Conservation (phyloP, 2,888 invertebrate species). For the Dugesia japonica region DNA sequence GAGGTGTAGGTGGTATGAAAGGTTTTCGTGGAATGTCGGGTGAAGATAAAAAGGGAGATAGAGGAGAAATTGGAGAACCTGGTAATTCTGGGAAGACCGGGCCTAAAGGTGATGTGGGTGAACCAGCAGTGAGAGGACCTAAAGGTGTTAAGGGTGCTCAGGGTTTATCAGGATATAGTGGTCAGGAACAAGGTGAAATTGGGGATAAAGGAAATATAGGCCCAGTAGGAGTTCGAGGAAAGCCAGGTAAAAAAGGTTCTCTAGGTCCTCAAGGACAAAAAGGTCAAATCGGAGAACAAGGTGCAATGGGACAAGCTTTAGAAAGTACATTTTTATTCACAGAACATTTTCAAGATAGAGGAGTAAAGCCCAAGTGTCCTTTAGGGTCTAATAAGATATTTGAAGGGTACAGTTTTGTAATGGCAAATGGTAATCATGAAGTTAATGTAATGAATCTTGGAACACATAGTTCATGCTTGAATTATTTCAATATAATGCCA, state of each 20-base stretch:
- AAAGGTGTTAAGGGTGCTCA: slow-evolving; percentile 25
- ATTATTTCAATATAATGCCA: slow-evolving; percentile 37
- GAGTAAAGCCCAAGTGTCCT: slow-evolving; percentile 5
- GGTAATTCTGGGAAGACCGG: background rate
- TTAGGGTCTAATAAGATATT: slow-evolving; percentile 20
- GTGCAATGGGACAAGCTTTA: slow-evolving; percentile 2
- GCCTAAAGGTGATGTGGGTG: background rate
- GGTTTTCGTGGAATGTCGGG: slow-evolving; percentile 23
- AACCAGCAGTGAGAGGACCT: slow-evolving; percentile 13
- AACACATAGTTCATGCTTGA: slow-evolving; percentile 31
- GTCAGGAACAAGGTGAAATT: background rate
- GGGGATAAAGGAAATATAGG: slow-evolving; percentile 25
- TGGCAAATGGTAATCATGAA: slow-evolving; percentile 31
- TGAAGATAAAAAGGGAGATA: slow-evolving; percentile 26
- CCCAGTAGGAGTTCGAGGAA: background rate
- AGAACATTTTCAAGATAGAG: background rate
- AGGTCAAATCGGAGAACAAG: background rate
- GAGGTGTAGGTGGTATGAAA: background rate
- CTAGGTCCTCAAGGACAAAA: background rate
- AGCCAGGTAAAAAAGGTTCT: background rate
- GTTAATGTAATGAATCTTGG: slow-evolving; percentile 29
- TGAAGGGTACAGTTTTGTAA: slow-evolving; percentile 32
- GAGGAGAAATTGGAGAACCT: slow-evolving; percentile 25
- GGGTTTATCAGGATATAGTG: slow-evolving; percentile 14
- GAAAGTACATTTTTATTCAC: slow-evolving; percentile 26